These are phyloP conservation scores for Lucilia sericata DNA, from an alignment of 1,140 invertebrate genomes.

Conservation along the genomic window DNA sequence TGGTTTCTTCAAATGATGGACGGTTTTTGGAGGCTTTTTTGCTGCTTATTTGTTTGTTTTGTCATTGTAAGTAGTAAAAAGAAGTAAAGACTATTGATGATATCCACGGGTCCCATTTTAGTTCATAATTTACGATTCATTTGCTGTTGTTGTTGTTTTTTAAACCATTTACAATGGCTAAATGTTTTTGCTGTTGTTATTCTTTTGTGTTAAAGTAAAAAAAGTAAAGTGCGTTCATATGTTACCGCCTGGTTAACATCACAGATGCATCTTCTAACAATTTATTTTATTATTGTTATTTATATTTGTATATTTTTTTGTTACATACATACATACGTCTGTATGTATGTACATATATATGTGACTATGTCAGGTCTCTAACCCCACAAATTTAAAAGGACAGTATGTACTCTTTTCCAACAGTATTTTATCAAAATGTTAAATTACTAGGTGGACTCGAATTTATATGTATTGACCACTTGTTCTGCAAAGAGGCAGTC, in stretches of 20 bases:
- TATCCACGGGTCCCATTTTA: constrained; percentile 29
- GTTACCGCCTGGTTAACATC: constrained; percentile 28
- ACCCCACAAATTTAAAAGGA: no score
- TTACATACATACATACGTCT: no score
- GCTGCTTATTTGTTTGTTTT: constrained; percentile 17
- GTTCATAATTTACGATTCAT: constrained; percentile 44
- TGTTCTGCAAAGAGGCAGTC: no score
- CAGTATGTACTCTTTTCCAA: no score
- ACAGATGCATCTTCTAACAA: constrained; percentile 9
- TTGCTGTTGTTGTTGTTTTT: neutral
- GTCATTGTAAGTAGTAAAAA: neutral
- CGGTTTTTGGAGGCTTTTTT: constrained; percentile 3
- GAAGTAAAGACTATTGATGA: neutral
- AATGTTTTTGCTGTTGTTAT: neutral
- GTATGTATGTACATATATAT: neutral
- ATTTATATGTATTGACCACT: no score
- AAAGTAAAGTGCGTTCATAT: constrained; percentile 33
- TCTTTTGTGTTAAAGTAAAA: neutral
- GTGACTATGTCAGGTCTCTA: neutral
- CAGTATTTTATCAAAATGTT: no score
- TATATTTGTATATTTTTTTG: neutral
- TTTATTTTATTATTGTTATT: constrained; percentile 4
- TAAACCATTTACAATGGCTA: neutral
- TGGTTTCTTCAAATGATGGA: neutral
- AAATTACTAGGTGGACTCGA: no score